phyloP scores from a whole-genome alignment of 2,888 invertebrate species.

The Watsonalla cultraria region DNA sequence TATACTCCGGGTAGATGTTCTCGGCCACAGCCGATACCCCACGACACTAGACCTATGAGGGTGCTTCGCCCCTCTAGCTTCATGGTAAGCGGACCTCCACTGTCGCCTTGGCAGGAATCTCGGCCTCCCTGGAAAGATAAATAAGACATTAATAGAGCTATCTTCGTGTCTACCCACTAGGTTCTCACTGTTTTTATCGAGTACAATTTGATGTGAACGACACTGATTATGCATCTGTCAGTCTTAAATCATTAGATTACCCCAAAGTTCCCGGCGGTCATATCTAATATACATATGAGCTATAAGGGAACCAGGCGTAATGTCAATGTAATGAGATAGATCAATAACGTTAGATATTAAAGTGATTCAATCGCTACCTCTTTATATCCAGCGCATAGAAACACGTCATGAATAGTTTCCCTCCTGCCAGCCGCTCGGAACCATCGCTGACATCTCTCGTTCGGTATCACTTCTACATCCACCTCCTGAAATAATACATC shows the following conservation, averaged over 20 bases:
- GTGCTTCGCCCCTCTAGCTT: constrained; percentile 91
- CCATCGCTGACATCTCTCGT: constrained; percentile 95
- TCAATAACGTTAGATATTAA: neutral
- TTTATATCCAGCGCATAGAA: constrained; percentile 95
- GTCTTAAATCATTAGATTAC: neutral
- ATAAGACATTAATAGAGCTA: neutral
- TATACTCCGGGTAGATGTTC: constrained; percentile 95
- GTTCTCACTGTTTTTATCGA: neutral
- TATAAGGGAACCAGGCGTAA: too few relatives aligned
- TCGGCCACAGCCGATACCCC: constrained; percentile 95
- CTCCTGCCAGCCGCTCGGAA: constrained; percentile 92
- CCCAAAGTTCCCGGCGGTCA: neutral
- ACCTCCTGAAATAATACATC: constrained; percentile 77
- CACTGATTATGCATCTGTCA: neutral
- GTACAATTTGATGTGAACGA: too few relatives aligned
- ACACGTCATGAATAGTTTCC: constrained; percentile 96
- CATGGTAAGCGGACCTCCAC: constrained; percentile 93
- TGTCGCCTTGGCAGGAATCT: constrained; percentile 87
- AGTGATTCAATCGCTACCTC: constrained; percentile 76
- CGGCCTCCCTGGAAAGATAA: constrained; percentile 78
- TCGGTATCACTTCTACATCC: constrained; percentile 91
- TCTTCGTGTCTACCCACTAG: too few relatives aligned
- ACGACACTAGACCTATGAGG: constrained; percentile 92
- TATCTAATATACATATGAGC: too few relatives aligned
- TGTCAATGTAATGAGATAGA: too few relatives aligned